Conservation (phyloP, 2,797 vertebrate species). For the Staurois parvus region DNA sequence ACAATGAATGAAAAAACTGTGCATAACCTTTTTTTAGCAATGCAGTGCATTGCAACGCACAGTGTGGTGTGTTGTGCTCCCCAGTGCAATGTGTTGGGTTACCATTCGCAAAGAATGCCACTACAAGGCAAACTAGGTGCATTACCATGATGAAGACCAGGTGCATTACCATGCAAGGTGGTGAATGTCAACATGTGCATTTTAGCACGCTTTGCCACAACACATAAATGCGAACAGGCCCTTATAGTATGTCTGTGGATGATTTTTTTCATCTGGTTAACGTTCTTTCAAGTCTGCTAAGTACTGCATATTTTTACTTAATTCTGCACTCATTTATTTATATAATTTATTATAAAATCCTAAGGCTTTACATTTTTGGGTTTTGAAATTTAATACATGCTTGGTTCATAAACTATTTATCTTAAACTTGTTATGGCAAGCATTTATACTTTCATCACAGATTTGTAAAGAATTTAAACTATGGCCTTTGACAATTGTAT, state of each 20-base stretch:
- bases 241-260: not conserved
- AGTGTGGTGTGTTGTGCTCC: too few relatives aligned
- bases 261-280: not conserved
- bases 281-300: not conserved
- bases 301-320: conserved; percentile 6
- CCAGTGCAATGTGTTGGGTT: too few relatives aligned
- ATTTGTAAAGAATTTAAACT: conserved; percentile 59
- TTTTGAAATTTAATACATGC: conserved; percentile 42
- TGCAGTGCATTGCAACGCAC: too few relatives aligned
- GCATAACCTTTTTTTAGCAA: too few relatives aligned
- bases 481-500: conserved; percentile 52
- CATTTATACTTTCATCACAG: conserved; percentile 52
- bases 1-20: too few relatives aligned
- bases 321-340: not conserved
- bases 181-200: too few relatives aligned
- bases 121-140: too few relatives aligned
- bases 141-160: too few relatives aligned
- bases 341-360: conserved; percentile 17
- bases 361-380: not conserved
- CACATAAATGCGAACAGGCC: too few relatives aligned
- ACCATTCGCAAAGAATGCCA: too few relatives aligned
- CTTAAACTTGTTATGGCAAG: conserved; percentile 54
- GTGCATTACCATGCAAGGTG: too few relatives aligned
- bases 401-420: conserved; percentile 43
- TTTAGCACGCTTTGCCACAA: too few relatives aligned